phyloP scores from a whole-genome alignment of 2,113 vertebrate species.

The Hippoglossus stenolepis region DNA sequence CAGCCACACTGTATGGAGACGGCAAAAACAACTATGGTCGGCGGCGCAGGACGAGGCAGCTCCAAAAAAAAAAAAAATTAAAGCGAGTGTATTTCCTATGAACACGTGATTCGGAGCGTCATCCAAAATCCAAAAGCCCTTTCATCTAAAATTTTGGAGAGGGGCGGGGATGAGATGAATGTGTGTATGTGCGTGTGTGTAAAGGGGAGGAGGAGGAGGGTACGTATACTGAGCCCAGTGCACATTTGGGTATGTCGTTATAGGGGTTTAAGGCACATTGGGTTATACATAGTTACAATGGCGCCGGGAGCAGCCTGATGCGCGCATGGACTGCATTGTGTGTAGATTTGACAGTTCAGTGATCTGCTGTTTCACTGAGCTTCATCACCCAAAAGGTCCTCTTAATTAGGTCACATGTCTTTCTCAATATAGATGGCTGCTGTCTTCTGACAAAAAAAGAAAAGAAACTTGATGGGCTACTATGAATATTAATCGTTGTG shows the following conservation, averaged over 20 bases:
- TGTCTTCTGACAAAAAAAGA: constrained; percentile 22
- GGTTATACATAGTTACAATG: constrained; percentile 61
- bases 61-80: constrained; percentile 75
- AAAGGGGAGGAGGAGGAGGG: constrained; percentile 15
- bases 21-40: constrained; percentile 78
- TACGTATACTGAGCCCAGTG: constrained; percentile 57
- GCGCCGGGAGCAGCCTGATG: constrained; percentile 35
- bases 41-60: constrained; percentile 80
- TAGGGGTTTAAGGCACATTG: constrained; percentile 48
- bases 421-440: constrained; percentile 37
- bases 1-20: constrained; percentile 73
- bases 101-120: constrained; percentile 86
- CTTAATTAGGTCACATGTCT: constrained; percentile 54
- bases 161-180: constrained; percentile 75
- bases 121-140: constrained; percentile 85
- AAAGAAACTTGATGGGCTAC: constrained; percentile 35
- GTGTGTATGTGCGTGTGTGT: constrained; percentile 39
- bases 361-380: constrained; percentile 37
- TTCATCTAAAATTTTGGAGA: constrained; percentile 82
- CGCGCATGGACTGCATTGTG: constrained; percentile 28
- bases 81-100: constrained; percentile 85
- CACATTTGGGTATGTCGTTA: constrained; percentile 73
- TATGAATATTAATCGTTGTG: constrained; percentile 59
- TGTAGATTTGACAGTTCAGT: constrained; percentile 45
- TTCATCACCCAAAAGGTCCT: constrained; percentile 42